Percentiles rank a stretch among this genome's conserved stretches.
phyloP scores from a whole-genome alignment of 2,888 invertebrate species.

The Drosophila suboccidentalis region DNA sequence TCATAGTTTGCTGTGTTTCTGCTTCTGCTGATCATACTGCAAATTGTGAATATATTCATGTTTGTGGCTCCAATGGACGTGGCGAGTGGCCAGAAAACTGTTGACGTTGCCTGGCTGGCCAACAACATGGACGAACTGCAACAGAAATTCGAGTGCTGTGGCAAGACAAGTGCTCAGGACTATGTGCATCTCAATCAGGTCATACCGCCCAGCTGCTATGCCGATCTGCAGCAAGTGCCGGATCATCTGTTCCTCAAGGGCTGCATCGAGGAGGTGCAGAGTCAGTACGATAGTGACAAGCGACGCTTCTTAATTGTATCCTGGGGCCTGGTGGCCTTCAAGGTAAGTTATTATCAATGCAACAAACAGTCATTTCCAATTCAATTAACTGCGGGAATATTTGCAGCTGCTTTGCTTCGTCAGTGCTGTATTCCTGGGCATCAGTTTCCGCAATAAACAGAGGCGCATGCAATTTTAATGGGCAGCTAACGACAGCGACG shows the following conservation, averaged over 20 bases:
- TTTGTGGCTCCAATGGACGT: slow-evolving; percentile 88
- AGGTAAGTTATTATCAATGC: slow-evolving; percentile 86
- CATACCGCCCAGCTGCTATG: slow-evolving; percentile 80
- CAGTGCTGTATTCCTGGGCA: slow-evolving; percentile 71
- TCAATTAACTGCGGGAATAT: slow-evolving; percentile 22
- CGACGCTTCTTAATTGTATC: slow-evolving; percentile 88
- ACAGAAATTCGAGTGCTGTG: slow-evolving; percentile 82
- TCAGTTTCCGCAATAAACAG: slow-evolving; percentile 82
- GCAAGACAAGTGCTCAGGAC: slow-evolving; percentile 81
- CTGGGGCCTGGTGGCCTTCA: slow-evolving; percentile 89
- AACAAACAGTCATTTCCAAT: background rate
- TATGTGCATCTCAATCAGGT: slow-evolving; percentile 70
- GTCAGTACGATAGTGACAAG: slow-evolving; percentile 83
- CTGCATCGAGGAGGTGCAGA: slow-evolving; percentile 72
- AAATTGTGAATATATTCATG: slow-evolving; percentile 89
- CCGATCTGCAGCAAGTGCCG: slow-evolving; percentile 52
- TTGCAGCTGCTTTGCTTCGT: slow-evolving; percentile 75
- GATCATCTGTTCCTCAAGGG: slow-evolving; percentile 70
- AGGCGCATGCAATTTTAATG: slow-evolving; percentile 81
- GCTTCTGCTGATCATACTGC: slow-evolving; percentile 90
- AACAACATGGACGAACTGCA: slow-evolving; percentile 80
- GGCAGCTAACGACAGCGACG: slow-evolving; percentile 20
- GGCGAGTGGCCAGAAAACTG: slow-evolving; percentile 86
- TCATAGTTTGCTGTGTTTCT: slow-evolving; percentile 90
- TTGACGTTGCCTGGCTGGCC: slow-evolving; percentile 86